Conservation (phyloP, 2,113 vertebrate genomes). For the Datnioides undecimradiatus region DNA sequence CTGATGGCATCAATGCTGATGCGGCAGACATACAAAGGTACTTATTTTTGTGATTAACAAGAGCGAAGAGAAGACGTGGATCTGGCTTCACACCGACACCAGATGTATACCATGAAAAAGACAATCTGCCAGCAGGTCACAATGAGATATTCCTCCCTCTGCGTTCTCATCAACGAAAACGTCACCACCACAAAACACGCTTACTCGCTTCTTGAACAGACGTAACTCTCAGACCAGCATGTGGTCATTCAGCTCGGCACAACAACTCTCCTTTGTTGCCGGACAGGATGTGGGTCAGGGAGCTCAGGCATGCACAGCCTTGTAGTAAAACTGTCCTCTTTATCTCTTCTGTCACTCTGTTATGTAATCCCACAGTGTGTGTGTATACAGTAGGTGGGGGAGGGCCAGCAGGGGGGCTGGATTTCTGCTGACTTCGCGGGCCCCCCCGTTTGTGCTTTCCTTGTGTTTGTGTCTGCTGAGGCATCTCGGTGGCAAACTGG, state of each 20-base stretch:
- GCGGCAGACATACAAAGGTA: background rate
- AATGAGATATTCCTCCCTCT: background rate
- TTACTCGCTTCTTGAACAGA: conserved; percentile 7
- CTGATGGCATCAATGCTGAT: conserved; percentile 13
- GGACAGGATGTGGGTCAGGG: conserved; percentile 80
- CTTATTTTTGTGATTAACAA: conserved; percentile 4
- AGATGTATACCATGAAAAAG: background rate
- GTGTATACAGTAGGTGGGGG: conserved; percentile 60
- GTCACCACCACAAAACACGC: background rate
- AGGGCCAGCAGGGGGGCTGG: background rate
- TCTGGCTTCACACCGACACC: background rate
- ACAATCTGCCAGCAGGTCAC: background rate
- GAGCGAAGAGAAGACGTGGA: background rate
- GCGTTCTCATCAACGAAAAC: background rate
- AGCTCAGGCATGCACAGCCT: conserved; percentile 69
- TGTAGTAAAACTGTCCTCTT: conserved; percentile 80
- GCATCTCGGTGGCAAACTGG: background rate
- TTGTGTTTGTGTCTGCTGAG: conserved; percentile 57
- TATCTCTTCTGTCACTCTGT: conserved; percentile 77
- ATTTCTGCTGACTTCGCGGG: conserved; percentile 64
- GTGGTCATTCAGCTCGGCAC: conserved; percentile 35
- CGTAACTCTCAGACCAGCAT: background rate
- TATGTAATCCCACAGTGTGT: conserved; percentile 74
- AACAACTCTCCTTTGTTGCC: conserved; percentile 38
- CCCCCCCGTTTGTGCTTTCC: conserved; percentile 39